Evolutionary conservation across 1,140 invertebrate species (phyloP), one percentile per base, ranked within the genome.

Genomic region (Octopus bimaculoides): DNA sequence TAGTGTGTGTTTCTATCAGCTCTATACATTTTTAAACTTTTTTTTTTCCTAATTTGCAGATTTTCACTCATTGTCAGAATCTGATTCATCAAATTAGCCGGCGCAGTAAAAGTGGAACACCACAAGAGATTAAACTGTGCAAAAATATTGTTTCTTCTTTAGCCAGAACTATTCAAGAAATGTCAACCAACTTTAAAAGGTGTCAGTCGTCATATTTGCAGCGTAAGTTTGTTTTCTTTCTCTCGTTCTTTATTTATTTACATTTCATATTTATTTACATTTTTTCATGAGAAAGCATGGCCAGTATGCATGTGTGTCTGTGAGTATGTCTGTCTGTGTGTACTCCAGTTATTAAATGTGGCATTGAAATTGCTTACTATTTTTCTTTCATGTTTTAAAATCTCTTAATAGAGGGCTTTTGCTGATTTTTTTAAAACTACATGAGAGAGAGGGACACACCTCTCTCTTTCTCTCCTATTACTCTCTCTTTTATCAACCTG

Each of bases 181-280:
- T 97, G 69, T 96, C 95, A 8, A 88, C 93, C 10, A 93, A 93
- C 77, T 98, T 97, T 87, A 92, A 95, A 84, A 92, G 92, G 78
- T 94, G 94, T 54, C 96, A 98, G 89, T 96, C 94, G 83, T 92
- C 92, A 84, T 98, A 97, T 90, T 90, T 98, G 80, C 93, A 93
- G 91, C 87, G 88, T 89, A 82, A 84, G 86, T 84, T 26, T 20
- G 4, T 41, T 4, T 26, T 69, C 55, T 41, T 78, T 41, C 26
- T 66, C 41, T 20, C 61, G 7, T 73, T n/a, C 41, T 61, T 77
- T 26, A 10, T 54, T 52, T 17, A 55, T 26, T 69, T 78, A 61
- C 14, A 56, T 66, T 55, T 12, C 41, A 8, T 61, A 17, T 20
- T 66, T 55, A 9, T 41, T 66, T 14, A 9, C 17, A 14, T 78